phyloP scores from a whole-genome alignment of 2,888 invertebrate genomes.

The Acrobeloides nanus region DNA sequence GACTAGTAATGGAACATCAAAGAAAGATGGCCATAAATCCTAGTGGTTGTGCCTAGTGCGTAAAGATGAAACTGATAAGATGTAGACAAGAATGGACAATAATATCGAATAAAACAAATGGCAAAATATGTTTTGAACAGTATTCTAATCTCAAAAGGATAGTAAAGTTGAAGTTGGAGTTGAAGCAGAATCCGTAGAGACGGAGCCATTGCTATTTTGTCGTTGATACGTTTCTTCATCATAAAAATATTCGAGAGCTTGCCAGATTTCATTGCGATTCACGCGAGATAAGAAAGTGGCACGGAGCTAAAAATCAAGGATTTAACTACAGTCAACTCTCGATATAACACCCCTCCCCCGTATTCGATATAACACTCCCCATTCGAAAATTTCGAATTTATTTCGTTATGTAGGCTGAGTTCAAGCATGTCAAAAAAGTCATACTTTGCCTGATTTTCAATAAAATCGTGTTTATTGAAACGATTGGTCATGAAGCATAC shows the following conservation, averaged over 20 bases:
- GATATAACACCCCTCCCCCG: too few relatives aligned
- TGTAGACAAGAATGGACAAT: too few relatives aligned
- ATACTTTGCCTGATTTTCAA: too few relatives aligned
- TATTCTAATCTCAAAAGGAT: not conserved
- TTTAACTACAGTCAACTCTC: too few relatives aligned
- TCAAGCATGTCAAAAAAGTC: too few relatives aligned
- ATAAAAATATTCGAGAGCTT: conserved; percentile 38
- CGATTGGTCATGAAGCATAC: too few relatives aligned
- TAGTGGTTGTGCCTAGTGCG: too few relatives aligned
- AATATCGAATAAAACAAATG: conserved; percentile 3
- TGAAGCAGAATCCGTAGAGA: not conserved
- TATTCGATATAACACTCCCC: not conserved
- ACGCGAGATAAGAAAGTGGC: conserved; percentile 48
- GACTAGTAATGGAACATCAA: too few relatives aligned
- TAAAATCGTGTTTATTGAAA: too few relatives aligned
- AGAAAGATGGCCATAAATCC: too few relatives aligned
- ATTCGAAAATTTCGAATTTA: too few relatives aligned
- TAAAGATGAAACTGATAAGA: too few relatives aligned
- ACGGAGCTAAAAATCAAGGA: conserved; percentile 31
- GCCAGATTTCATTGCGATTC: conserved; percentile 32
- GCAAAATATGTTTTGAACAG: conserved; percentile 2
- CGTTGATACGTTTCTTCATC: conserved; percentile 10
- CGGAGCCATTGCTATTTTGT: conserved; percentile 2
- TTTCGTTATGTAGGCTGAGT: not conserved
- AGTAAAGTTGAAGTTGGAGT: not conserved